These are phyloP conservation scores for Zeuzera pyrina DNA, from an alignment of 2,888 invertebrate species.

Conservation along the genomic window DNA sequence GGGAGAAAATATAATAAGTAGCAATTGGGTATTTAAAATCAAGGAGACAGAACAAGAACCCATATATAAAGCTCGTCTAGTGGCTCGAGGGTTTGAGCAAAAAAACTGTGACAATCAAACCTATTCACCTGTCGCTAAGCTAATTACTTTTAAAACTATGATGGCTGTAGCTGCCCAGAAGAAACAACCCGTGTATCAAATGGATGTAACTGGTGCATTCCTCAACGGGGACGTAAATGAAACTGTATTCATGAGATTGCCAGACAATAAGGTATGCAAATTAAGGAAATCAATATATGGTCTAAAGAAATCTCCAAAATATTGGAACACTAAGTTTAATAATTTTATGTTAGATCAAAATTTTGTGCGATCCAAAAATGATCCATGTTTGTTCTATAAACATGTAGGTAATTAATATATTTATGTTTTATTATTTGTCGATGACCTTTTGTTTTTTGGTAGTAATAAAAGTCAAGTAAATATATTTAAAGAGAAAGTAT, in stretches of 20 bases:
- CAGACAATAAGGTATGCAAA: constrained; percentile 1
- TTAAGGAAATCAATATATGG: constrained; percentile 3
- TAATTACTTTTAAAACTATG: constrained; percentile 17
- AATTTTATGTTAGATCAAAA: background rate
- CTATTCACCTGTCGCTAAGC: constrained; percentile 19
- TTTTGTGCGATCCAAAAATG: constrained; percentile 3
- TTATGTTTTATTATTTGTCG: constrained; percentile 4
- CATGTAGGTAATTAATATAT: constrained; percentile 1
- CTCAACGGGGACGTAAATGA: constrained; percentile 14
- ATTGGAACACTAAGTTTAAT: constrained; percentile 7
- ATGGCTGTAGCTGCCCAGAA: constrained; percentile 14
- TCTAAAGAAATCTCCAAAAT: constrained; percentile 3
- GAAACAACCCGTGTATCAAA: constrained; percentile 8
- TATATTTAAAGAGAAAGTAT: background rate
- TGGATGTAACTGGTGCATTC: constrained; percentile 16
- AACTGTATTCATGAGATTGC: constrained; percentile 10
- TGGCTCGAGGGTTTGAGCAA: constrained; percentile 18
- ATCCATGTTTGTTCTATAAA: constrained; percentile 7
- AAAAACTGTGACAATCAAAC: constrained; percentile 4
- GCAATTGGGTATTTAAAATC: constrained; percentile 3
- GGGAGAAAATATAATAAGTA: constrained; percentile 1
- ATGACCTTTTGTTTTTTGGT: constrained; percentile 1
- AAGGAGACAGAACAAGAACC: constrained; percentile 1
- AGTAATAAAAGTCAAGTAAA: background rate
- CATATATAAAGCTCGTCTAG: constrained; percentile 6